Percentiles rank a stretch among this genome's conserved stretches.
phyloP scores from a whole-genome alignment of 2,113 vertebrate species.

The Hepsetus odoe region DNA sequence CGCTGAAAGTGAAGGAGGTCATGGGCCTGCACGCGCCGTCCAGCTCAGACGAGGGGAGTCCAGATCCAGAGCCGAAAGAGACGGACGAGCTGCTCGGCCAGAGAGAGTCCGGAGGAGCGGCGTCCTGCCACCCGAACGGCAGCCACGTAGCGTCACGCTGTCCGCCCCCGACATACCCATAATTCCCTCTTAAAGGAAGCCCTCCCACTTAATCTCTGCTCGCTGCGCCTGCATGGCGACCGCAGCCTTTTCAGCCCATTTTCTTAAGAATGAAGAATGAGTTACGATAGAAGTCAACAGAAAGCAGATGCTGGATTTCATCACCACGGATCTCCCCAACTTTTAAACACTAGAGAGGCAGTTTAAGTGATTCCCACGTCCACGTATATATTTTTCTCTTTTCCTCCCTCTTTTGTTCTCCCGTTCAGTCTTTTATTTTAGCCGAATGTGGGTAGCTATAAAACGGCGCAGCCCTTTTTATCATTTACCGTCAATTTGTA shows the following conservation, averaged over 20 bases:
- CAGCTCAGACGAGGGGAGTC: slow-evolving; percentile 65
- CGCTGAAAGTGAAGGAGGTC: slow-evolving; percentile 74
- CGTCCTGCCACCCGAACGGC: slow-evolving; percentile 12
- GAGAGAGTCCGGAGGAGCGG: slow-evolving; percentile 51
- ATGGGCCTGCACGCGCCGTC: slow-evolving; percentile 64
- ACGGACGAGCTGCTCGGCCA: slow-evolving; percentile 55
- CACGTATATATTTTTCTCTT: no score
- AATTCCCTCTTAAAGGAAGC: slow-evolving; percentile 25
- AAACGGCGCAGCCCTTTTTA: no score
- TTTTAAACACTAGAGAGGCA: no score
- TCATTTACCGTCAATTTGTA: no score
- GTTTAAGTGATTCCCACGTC: no score
- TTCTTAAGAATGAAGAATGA: no score
- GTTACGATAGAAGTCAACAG: no score
- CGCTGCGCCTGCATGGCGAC: neutral
- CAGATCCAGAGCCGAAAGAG: slow-evolving; percentile 60
- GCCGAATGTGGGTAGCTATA: no score
- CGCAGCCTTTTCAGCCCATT: neutral
- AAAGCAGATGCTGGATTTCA: no score
- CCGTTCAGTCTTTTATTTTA: no score
- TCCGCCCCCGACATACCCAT: slow-evolving; percentile 60
- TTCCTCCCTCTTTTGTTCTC: no score
- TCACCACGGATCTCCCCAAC: no score
- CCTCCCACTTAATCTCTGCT: neutral
- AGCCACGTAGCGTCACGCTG: neutral